Evolutionary conservation across 2,113 vertebrate species (phyloP), one percentile per base, ranked within the genome.

Genomic region (Colossoma macropomum): DNA sequence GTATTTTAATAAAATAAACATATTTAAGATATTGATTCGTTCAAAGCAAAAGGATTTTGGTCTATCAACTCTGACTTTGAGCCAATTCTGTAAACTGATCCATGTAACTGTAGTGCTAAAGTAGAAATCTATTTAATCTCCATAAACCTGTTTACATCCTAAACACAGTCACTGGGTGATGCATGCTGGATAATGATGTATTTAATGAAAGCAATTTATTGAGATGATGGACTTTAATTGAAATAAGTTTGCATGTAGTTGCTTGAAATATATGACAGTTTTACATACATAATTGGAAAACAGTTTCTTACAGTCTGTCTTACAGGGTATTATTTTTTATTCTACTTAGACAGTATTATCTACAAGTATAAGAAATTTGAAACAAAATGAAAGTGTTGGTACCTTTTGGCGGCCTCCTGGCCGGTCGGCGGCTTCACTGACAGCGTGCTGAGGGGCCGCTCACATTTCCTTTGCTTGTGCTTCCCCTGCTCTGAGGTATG

Each of bases 381-480:
- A 28, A 52, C 23, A 52, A 48, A 13, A 25, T 30, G 4, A 45
- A 45, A 11, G 5, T 9, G 27, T 23, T 30, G 27, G 48, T 92
- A 95, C 93, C 93, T 94, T 91, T 90, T 92, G 66, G 92, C 88
- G 90, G 88, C 91, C 41, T 82, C 89, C 86, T 50, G 86, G 88
- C 84, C 88, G 85, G 87, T 90, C 81, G 85, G 90, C 89, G 89
- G 92, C 91, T 92, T 91, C 27, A 87, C 85, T 87, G 79, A 87
- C 88, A 88, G 90, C 83, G 89, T 82, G 72, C 80, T 88, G 86
- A 88, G 80, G 81, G 89, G 87, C 38, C 86, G 89, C 87, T 93
- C 91, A 93, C 94, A 94, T 95, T 91, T 94, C 92, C 92, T 92
- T 88, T 92, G 92, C 89, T 93, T 93, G 52, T 90, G 92, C 87